Conservation (phyloP, 1,140 invertebrate species). For the Lucilia cuprina region DNA sequence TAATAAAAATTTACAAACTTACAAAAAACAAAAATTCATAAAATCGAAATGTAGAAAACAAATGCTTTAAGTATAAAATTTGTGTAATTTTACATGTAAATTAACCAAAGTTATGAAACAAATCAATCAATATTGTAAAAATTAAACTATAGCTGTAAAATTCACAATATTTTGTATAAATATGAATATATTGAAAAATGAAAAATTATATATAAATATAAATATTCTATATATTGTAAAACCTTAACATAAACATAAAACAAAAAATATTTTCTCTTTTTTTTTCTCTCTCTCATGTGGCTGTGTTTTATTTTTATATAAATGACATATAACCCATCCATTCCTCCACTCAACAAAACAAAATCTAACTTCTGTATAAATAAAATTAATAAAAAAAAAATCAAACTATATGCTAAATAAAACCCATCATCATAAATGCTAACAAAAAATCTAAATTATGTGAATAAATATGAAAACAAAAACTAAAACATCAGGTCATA, state of each 20-base stretch:
- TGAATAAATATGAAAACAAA: slow-evolving; percentile 31
- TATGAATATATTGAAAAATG: not conserved
- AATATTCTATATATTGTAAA: slow-evolving; percentile 2
- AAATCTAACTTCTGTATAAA: slow-evolving; percentile 4
- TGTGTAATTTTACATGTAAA: slow-evolving; percentile 25
- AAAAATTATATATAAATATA: not conserved
- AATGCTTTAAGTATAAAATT: slow-evolving; percentile 1
- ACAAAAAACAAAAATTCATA: not conserved
- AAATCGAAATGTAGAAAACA: not conserved
- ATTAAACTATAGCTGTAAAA: not conserved
- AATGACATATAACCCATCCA: not conserved
- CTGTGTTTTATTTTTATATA: not conserved
- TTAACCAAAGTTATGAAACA: slow-evolving; percentile 8
- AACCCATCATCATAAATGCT: not conserved
- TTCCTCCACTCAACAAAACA: not conserved
- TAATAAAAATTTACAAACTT: not conserved
- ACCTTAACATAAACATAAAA: slow-evolving; percentile 43
- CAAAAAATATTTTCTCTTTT: slow-evolving; percentile 50
- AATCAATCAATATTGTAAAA: slow-evolving; percentile 20
- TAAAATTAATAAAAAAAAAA: not conserved
- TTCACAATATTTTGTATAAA: slow-evolving; percentile 36
- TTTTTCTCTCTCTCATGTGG: slow-evolving; percentile 43
- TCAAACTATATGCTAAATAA: slow-evolving; percentile 9
- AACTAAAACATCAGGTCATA: slow-evolving; percentile 67
- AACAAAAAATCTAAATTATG: slow-evolving; percentile 12